Conservation (phyloP, 2,888 invertebrate genomes). For the Drosophila gaucha region DNA sequence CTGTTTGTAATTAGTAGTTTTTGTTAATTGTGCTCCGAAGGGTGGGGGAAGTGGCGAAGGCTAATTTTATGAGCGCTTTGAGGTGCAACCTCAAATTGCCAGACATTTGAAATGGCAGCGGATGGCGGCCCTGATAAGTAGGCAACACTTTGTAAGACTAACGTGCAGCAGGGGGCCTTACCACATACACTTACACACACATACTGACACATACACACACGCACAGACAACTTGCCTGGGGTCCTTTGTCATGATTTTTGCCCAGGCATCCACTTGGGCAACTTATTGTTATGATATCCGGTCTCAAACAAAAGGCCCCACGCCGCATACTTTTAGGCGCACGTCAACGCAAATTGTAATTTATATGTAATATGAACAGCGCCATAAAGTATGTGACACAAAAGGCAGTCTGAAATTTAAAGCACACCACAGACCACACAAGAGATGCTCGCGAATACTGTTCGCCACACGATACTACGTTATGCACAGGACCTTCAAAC, state of each 20-base stretch:
- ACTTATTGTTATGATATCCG: slow-evolving; percentile 80
- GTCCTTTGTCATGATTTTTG: slow-evolving; percentile 47
- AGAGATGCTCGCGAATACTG: slow-evolving; percentile 15
- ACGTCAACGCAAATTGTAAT: slow-evolving; percentile 78
- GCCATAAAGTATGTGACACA: slow-evolving; percentile 70
- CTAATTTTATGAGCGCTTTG: slow-evolving; percentile 60
- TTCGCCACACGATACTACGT: slow-evolving; percentile 5
- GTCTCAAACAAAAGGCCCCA: slow-evolving; percentile 68
- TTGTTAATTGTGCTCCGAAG: slow-evolving; percentile 52
- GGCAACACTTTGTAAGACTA: slow-evolving; percentile 49
- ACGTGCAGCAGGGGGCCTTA: slow-evolving; percentile 3
- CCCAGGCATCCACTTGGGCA: slow-evolving; percentile 65
- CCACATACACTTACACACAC: neutral
- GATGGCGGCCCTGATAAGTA: slow-evolving; percentile 25
- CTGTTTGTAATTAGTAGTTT: slow-evolving; percentile 68
- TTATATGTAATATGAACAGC: slow-evolving; percentile 78
- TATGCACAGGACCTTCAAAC: too few species aligned
- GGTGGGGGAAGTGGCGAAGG: slow-evolving; percentile 6
- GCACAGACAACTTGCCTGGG: slow-evolving; percentile 30
- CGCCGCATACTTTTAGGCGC: slow-evolving; percentile 72
- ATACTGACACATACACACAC: neutral
- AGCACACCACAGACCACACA: slow-evolving; percentile 41
- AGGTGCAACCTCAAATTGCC: slow-evolving; percentile 46
- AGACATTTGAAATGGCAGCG: slow-evolving; percentile 37
- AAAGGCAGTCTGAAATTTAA: slow-evolving; percentile 54